Percentiles rank a stretch among this genome's conserved stretches.
phyloP scores from a whole-genome alignment of 2,888 invertebrate species.

The Caenorhabditis sp. region DNA sequence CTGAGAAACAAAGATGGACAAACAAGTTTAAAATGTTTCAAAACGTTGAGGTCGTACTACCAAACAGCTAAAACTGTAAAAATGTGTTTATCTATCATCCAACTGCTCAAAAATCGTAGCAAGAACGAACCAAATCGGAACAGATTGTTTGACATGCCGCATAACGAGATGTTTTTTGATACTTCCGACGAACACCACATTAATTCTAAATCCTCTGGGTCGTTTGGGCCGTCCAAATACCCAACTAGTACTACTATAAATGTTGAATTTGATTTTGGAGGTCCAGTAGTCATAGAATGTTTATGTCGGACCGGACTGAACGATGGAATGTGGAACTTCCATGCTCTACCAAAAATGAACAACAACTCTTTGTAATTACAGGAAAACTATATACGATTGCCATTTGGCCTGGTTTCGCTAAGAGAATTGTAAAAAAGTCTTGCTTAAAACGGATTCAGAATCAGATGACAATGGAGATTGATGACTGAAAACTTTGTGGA shows the following conservation, averaged over 20 bases:
- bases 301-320: constrained; percentile 1
- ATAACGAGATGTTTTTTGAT: neutral
- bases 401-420: neutral
- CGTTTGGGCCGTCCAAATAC: neutral
- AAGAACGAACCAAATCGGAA: no score
- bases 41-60: no score
- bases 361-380: constrained; percentile 47
- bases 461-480: neutral
- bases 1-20: no score
- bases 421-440: no score
- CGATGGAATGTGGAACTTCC: neutral
- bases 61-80: no score
- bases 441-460: no score
- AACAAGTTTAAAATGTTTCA: no score
- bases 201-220: neutral
- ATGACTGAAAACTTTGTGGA: neutral
- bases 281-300: neutral
- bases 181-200: neutral
- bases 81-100: no score
- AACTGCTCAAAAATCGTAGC: no score
- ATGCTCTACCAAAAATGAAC: constrained; percentile 3
- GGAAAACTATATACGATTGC: constrained; percentile 23
- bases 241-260: no score
- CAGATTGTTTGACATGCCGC: neutral
- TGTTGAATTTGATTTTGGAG: neutral